phyloP scores from a whole-genome alignment of 1,140 invertebrate genomes.

The Drosophila lacertosa region DNA sequence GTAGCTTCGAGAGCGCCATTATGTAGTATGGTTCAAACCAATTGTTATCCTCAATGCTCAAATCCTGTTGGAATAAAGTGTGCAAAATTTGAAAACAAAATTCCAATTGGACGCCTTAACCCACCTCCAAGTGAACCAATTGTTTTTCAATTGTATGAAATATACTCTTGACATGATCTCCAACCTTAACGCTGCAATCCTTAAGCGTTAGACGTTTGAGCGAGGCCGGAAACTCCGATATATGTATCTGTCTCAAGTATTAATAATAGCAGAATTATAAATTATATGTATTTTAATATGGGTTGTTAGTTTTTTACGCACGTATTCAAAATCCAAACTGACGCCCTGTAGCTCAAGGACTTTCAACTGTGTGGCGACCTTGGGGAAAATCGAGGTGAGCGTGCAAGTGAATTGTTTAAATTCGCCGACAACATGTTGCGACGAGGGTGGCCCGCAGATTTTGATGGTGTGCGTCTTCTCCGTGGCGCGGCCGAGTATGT shows the following conservation, averaged over 20 bases:
- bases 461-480: slow-evolving; percentile 84
- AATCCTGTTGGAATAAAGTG: slow-evolving; percentile 84
- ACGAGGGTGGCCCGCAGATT: slow-evolving; percentile 79
- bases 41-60: slow-evolving; percentile 88
- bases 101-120: not conserved
- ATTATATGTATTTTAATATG: not conserved
- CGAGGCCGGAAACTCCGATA: slow-evolving; percentile 86
- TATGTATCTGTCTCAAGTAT: slow-evolving; percentile 80
- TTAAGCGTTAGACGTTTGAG: slow-evolving; percentile 86
- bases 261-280: not conserved
- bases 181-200: slow-evolving; percentile 85
- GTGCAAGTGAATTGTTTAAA: slow-evolving; percentile 70
- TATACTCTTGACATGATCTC: slow-evolving; percentile 85
- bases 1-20: slow-evolving; percentile 89
- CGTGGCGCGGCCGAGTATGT: slow-evolving; percentile 84
- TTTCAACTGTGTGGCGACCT: slow-evolving; percentile 78
- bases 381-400: slow-evolving; percentile 71
- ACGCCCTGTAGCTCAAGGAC: slow-evolving; percentile 85
- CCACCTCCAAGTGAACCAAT: slow-evolving; percentile 86
- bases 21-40: slow-evolving; percentile 89
- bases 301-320: slow-evolving; percentile 55
- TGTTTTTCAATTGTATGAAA: slow-evolving; percentile 86
- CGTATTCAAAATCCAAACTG: slow-evolving; percentile 84
- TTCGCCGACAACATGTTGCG: slow-evolving; percentile 71
- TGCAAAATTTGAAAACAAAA: not conserved